phyloP scores from a whole-genome alignment of 2,797 vertebrate species.

The Labroides dimidiatus region DNA sequence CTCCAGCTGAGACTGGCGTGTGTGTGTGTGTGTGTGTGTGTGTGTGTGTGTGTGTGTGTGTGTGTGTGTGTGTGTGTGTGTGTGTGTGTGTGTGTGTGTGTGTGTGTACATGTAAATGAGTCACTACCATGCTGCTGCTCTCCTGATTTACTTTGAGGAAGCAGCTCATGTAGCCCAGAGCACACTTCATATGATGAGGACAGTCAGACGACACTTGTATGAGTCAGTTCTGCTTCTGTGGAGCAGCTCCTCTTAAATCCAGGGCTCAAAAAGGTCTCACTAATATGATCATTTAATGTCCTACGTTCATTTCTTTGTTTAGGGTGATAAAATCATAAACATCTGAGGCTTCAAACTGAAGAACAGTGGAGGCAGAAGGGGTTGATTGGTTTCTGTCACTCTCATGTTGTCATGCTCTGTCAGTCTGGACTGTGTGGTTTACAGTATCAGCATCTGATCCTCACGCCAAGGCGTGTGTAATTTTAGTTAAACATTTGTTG shows the following conservation, averaged over 20 bases:
- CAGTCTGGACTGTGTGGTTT: not conserved
- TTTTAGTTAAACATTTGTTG: too few relatives aligned
- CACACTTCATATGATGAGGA: conserved; percentile 27
- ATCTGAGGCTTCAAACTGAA: too few relatives aligned
- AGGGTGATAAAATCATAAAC: too few relatives aligned
- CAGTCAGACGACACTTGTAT: not conserved
- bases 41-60: conserved; percentile 37
- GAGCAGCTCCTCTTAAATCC: too few relatives aligned
- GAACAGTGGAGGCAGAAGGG: not conserved
- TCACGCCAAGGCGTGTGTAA: not conserved
- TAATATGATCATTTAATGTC: too few relatives aligned
- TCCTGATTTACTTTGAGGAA: conserved; percentile 46
- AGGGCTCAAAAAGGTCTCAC: too few relatives aligned
- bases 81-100: conserved; percentile 20
- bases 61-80: conserved; percentile 28
- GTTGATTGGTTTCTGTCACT: not conserved
- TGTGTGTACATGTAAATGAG: conserved; percentile 15
- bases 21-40: conserved; percentile 25
- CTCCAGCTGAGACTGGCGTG: conserved; percentile 16
- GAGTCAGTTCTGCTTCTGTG: conserved; percentile 31
- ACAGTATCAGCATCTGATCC: not conserved
- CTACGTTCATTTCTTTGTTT: too few relatives aligned
- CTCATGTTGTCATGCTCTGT: not conserved
- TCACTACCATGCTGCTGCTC: conserved; percentile 32
- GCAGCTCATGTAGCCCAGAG: conserved; percentile 12